Conservation (phyloP, 2,888 invertebrate genomes). For the Athalia cordata region DNA sequence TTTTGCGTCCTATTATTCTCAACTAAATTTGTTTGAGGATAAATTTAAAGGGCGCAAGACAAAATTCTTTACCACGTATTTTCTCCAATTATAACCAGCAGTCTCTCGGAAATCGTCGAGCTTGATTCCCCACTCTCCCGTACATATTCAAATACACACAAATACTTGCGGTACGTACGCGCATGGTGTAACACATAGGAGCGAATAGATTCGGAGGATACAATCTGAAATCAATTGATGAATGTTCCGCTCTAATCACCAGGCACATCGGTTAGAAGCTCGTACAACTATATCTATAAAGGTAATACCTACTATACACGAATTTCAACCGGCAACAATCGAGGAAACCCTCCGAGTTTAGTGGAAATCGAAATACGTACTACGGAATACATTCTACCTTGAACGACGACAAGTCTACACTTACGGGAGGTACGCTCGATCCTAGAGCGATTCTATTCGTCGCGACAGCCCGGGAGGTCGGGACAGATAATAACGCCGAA, state of each 20-base stretch:
- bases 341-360: neutral
- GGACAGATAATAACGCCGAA: neutral
- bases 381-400: slow-evolving; percentile 17
- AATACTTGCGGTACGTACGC: no score
- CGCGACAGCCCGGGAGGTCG: neutral
- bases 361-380: slow-evolving; percentile 5
- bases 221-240: no score
- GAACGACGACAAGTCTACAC: slow-evolving; percentile 19
- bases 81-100: no score
- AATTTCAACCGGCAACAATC: neutral
- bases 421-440: slow-evolving; percentile 10
- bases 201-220: no score
- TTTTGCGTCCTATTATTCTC: no score
- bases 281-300: neutral
- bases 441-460: slow-evolving; percentile 12
- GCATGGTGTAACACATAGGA: no score
- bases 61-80: no score
- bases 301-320: neutral
- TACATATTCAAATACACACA: no score
- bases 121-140: no score
- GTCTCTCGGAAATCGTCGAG: no score
- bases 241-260: neutral
- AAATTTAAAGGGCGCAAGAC: no score
- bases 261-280: neutral
- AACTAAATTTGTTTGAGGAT: no score